A percentile compares a stretch with the other conserved stretches of the same genome.
phyloP scores from a whole-genome alignment of 2,113 vertebrate genomes.

The Melanocharis versteri region DNA sequence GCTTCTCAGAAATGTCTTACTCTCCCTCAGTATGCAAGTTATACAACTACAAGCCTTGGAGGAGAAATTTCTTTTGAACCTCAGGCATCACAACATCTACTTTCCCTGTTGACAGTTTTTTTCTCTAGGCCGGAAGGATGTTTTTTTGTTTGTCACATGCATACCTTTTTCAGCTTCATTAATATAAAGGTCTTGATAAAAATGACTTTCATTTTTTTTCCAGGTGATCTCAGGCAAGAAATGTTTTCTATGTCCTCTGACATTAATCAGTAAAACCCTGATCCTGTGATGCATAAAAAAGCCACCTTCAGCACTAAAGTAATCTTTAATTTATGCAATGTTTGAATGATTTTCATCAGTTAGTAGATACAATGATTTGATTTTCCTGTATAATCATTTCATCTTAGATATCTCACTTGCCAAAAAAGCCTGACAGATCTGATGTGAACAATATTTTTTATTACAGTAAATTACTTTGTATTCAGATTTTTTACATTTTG shows the following conservation, averaged over 20 bases:
- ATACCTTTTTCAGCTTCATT: not conserved
- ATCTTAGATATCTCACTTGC: not conserved
- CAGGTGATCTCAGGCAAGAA: not conserved
- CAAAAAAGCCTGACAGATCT: not conserved
- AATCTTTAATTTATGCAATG: slow-evolving; percentile 46
- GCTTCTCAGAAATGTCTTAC: not conserved
- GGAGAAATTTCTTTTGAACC: not conserved
- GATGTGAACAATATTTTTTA: not conserved
- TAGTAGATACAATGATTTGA: slow-evolving; percentile 32
- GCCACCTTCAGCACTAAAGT: not conserved
- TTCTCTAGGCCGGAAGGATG: not conserved
- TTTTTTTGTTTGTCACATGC: not conserved
- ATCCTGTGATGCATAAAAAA: not conserved
- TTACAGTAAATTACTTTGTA: not conserved
- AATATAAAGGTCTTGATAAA: not conserved
- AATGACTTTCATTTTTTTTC: not conserved
- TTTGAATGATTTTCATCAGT: slow-evolving; percentile 34
- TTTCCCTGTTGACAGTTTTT: not conserved
- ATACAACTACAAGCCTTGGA: not conserved
- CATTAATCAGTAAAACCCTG: slow-evolving; percentile 11
- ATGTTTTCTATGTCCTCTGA: not conserved
- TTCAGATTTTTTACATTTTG: not conserved
- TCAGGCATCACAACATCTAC: not conserved
- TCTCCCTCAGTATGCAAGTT: not conserved
- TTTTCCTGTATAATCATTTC: slow-evolving; percentile 36